Evolutionary conservation across 1,140 invertebrate species (phyloP), one percentile per base, ranked within the genome.

Genomic region (Bombus huntii): DNA sequence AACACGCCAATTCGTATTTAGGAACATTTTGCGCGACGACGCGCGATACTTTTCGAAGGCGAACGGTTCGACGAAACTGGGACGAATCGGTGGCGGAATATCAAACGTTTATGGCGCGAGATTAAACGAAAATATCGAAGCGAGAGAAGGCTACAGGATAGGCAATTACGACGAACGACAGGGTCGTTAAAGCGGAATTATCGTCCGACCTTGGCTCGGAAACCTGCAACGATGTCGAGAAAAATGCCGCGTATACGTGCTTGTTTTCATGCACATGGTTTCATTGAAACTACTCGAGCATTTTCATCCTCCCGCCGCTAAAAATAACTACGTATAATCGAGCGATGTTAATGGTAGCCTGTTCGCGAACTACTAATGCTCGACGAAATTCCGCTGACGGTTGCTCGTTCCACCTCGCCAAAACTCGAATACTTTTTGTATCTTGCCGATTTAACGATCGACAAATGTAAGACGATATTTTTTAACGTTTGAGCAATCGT

Each of bases 141-240:
- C 34, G 0, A 47, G 42, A 34, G 31, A 18, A 68, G n/a, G 15
- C 42, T 81, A 1, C 8, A 28, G 47, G 13, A 28, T 28, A 25
- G 34, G 47, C 53, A 31, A 72, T 72, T 59, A 57, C 68, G 34
- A 39, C 12, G 44, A 62, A 80, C 65, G 78, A 37, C 78, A 53
- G 25, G 37, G 47, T 73, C 68, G 70, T 81, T 81, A 81, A 72
- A 72, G 28, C 28, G 18, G 37, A 73, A 71, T 73, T 73, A 81
- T 73, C 53, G 47, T 2, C 13, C 37, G 79, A 59, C 79, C 79
- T 81, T 81, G 79, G 79, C 79, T 81, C 28, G 68, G 59, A 81
- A 73, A 72, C 66, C 66, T 47, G 62, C 31, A 15, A 15, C 68
- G 44, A 57, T 9, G 39, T 59, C 44, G 68, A 72, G n/a, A 39